Evolutionary conservation across 2,113 vertebrate species (phyloP).

Genomic region (Ranitomeya imitator): DNA sequence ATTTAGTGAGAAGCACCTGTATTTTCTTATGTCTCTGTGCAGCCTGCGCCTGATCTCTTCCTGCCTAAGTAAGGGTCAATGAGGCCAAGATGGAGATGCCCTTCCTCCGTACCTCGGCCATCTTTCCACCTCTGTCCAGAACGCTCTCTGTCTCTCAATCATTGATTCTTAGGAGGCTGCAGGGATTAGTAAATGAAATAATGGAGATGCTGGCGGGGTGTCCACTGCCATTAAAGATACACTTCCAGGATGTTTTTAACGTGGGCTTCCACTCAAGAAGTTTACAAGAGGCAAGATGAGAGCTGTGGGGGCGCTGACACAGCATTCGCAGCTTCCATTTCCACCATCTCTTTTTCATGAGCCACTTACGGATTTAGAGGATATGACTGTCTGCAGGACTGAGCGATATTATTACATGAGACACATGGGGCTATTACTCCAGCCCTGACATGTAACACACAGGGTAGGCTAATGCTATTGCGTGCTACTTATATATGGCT

Average conservation of each 20-base stretch:
- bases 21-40: too few relatives aligned
- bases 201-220: not conserved
- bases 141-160: not conserved
- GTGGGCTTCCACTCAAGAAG: not conserved
- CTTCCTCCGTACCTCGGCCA: not conserved
- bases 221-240: not conserved
- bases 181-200: not conserved
- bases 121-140: not conserved
- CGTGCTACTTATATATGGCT: not conserved
- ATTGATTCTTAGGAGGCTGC: not conserved
- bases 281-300: constrained; percentile 13
- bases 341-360: too few relatives aligned
- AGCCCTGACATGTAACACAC: not conserved
- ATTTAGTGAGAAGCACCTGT: too few relatives aligned
- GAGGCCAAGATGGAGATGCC: too few relatives aligned
- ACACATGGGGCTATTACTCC: not conserved
- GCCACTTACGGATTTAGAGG: too few relatives aligned
- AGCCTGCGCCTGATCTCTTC: too few relatives aligned
- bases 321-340: not conserved
- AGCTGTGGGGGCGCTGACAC: not conserved
- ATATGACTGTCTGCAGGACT: too few relatives aligned
- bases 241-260: not conserved
- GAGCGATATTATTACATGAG: too few relatives aligned
- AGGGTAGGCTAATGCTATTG: not conserved
- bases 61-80: too few relatives aligned